A percentile compares a stretch with the other conserved stretches of the same genome.
Conservation (phyloP, 2,888 invertebrate species). For the Cylindroiulus punctatus region DNA sequence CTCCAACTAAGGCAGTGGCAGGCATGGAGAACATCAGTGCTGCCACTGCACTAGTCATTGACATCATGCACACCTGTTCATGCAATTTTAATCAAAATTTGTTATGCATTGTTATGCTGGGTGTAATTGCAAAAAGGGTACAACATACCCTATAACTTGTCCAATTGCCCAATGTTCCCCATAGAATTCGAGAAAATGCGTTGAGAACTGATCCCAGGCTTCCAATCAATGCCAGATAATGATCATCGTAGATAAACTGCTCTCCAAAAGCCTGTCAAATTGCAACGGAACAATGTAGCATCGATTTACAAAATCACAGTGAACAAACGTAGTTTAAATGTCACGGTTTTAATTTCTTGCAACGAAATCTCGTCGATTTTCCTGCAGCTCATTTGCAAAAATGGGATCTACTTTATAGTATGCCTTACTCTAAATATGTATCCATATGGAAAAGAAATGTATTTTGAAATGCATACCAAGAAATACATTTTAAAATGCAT, state of each 20-base stretch:
- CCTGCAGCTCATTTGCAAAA: no score
- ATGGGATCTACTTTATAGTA: no score
- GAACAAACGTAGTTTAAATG: neutral
- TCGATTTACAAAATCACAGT: neutral
- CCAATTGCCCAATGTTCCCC: neutral
- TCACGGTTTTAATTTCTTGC: no score
- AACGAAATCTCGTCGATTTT: no score
- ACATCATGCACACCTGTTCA: conserved; percentile 39
- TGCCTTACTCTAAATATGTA: no score
- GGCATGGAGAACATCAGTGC: neutral
- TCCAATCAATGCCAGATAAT: conserved; percentile 17
- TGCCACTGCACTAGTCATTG: neutral
- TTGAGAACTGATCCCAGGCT: neutral
- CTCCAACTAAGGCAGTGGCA: neutral
- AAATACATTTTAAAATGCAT: no score
- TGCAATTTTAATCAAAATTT: neutral
- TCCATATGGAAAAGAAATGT: no score
- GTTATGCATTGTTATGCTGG: neutral
- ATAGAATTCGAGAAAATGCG: neutral
- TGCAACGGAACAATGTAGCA: neutral
- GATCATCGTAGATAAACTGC: neutral
- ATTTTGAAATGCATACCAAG: no score
- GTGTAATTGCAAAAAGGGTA: neutral
- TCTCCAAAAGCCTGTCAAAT: conserved; percentile 9
- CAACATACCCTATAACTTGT: neutral